Base-by-base conservation (phyloP, 2,113 vertebrate genomes). In the Cranoglanis bouderius region DNA sequence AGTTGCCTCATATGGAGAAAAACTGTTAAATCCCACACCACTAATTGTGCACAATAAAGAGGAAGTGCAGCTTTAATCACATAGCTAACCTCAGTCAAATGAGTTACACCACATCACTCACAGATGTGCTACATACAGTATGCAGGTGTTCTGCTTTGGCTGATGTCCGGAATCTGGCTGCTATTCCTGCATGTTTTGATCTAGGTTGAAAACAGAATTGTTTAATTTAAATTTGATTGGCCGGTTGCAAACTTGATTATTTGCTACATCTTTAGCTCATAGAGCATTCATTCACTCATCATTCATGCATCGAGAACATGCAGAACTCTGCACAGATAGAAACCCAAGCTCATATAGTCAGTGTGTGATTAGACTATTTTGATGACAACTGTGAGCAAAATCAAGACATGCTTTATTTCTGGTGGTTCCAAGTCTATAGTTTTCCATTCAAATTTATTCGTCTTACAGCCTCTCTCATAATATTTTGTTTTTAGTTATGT, bases 11-110 rank as follows among this genome's bases (percentile, higher is more conserved):
- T 65, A 19, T 59, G 13, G 49, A 32, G 89, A 87, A 61, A 26
- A 40, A 80, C 59, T 59, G 82, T 61, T 19, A 53, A 85, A 74
- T 21, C 86, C 8, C 89, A 82, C 53, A 61, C 43, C 40, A 63
- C 83, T 90, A 85, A 90, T 88, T 82, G 80, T 82, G 63, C 53
- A 63, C 74, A 75, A 88, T 88, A 88, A 90, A 90, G 53, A 49
- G 38, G 49, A 82, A 55, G 75, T 72, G 63, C 40, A 85, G 83
- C 75, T 84, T 84, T 74, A 77, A 85, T 78, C 46, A 85, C 51
- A 55, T 38, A 26, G 53, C 78, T 83, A 86, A 89, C 65, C 65
- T 86, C 65, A 87, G 46, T 90, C 83, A 70, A 85, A 63, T 61
- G 35, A 80, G 59, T 46, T 86, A 84, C 40, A 82, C 75, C 82